Evolutionary conservation across 2,113 vertebrate genomes (phyloP).

Genomic region (Pimephales promelas): DNA sequence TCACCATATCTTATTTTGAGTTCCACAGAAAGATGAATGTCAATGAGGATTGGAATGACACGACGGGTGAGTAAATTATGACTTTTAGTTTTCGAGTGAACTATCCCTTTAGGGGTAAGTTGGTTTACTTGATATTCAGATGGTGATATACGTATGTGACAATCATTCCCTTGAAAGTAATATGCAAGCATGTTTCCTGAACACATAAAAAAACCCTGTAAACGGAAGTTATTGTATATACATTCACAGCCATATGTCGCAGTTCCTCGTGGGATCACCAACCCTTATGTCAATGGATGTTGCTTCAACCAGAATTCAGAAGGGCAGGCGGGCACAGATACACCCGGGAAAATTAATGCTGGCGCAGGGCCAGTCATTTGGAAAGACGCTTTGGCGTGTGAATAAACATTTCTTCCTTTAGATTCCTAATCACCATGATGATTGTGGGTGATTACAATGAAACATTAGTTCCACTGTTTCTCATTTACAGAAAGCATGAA

Average conservation of each 20-base stretch:
- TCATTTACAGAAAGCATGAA: slow-evolving; percentile 49
- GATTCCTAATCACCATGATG: slow-evolving; percentile 40
- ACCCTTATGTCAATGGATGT: slow-evolving; percentile 34
- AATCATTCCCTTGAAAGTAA: background rate
- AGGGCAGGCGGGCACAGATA: slow-evolving; percentile 9
- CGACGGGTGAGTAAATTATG: background rate
- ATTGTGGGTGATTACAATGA: slow-evolving; percentile 52
- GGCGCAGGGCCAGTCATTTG: slow-evolving; percentile 36
- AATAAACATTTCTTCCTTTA: slow-evolving; percentile 48
- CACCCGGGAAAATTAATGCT: background rate
- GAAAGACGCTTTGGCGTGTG: slow-evolving; percentile 15
- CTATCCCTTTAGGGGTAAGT: background rate
- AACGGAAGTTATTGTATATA: slow-evolving; percentile 27
- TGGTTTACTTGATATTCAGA: slow-evolving; percentile 4
- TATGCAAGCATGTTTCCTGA: background rate
- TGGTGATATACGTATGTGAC: background rate
- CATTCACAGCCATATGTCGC: slow-evolving; percentile 31
- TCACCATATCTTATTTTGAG: background rate
- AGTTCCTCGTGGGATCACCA: slow-evolving; percentile 11
- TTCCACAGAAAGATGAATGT: background rate
- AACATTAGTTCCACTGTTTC: slow-evolving; percentile 47
- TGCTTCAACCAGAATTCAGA: background rate
- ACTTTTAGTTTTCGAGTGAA: background rate
- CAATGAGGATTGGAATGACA: background rate
- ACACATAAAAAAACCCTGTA: slow-evolving; percentile 8